Percentiles rank a stretch among this genome's conserved stretches.
phyloP scores from a whole-genome alignment of 2,888 invertebrate genomes.

The Zele albiditarsus region DNA sequence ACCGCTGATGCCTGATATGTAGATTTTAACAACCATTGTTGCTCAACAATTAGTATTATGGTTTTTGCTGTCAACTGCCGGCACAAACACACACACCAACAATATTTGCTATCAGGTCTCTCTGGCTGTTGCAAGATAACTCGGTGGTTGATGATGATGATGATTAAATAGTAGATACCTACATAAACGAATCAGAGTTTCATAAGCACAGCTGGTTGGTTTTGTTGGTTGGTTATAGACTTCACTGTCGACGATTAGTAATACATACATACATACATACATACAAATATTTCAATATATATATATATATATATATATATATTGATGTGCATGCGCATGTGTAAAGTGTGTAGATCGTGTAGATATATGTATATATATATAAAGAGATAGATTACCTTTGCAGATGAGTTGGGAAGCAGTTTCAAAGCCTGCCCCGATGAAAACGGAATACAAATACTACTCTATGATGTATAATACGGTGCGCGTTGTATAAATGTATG shows the following conservation, averaged over 20 bases:
- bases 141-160: slow-evolving; percentile 43
- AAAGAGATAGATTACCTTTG: neutral
- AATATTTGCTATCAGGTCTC: slow-evolving; percentile 30
- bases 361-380: neutral
- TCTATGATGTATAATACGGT: neutral
- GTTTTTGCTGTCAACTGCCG: slow-evolving; percentile 30
- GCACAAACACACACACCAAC: slow-evolving; percentile 29
- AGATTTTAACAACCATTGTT: slow-evolving; percentile 91
- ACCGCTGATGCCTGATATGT: slow-evolving; percentile 93
- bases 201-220: slow-evolving; percentile 37
- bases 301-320: neutral
- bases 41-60: slow-evolving; percentile 32
- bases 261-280: neutral
- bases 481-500: neutral
- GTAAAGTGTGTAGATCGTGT: neutral
- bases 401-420: neutral
- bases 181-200: slow-evolving; percentile 38
- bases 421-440: neutral
- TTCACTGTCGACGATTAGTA: slow-evolving; percentile 21
- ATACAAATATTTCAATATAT: neutral
- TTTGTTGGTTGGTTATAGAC: slow-evolving; percentile 50
- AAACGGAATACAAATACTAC: too few relatives aligned
- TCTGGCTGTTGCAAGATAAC: neutral
- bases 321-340: too few relatives aligned
- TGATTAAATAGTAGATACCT: slow-evolving; percentile 24